Evolutionary conservation across 2,113 vertebrate genomes (phyloP), one percentile per base, ranked within the genome.

Genomic region (Gopherus flavomarginatus): DNA sequence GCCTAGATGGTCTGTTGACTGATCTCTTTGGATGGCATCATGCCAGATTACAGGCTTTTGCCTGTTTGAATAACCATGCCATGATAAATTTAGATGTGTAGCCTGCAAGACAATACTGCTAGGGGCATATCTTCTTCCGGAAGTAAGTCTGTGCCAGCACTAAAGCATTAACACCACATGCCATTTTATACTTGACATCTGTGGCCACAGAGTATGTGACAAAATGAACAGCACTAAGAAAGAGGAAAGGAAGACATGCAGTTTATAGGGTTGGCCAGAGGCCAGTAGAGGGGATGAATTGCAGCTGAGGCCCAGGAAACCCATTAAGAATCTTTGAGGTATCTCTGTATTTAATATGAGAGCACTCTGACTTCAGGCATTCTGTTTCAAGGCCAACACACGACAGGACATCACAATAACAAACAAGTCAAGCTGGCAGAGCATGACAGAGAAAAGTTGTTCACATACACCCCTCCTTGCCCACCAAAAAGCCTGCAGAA

Each of bases 121-220:
- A 95, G 92, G 87, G 77, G 72, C 87, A 0, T 92, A 96, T 96
- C 96, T 95, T 80, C 92, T 87, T 49, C 95, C 93, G 97, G 97
- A 97, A 98, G 95, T 89, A 56, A 78, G 78, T 84, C 27, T 16
- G 65, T 90, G 95, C 89, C 89, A 96, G 81, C 81, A 22, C 85
- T 54, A 65, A 89, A 89, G 91, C 87, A 80, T 88, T 90, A 95
- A 78, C 90, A 87, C 92, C 93, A 90, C 93, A 47, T 54, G 90
- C 69, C 94, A 94, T 83, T 96, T 95, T 94, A 44, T 88, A 95
- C 94, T 96, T 97, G 97, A 96, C 94, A 97, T 95, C 96, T 97
- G 95, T 93, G 96, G 87, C 95, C 94, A 93, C 93, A 77, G 87
- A 96, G 95, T 89, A 83, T 96, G 94, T 93, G 95, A 96, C 95